These are phyloP conservation scores for Macrophya alboannulata DNA, from an alignment of 2,888 invertebrate species.

Conservation along the genomic window DNA sequence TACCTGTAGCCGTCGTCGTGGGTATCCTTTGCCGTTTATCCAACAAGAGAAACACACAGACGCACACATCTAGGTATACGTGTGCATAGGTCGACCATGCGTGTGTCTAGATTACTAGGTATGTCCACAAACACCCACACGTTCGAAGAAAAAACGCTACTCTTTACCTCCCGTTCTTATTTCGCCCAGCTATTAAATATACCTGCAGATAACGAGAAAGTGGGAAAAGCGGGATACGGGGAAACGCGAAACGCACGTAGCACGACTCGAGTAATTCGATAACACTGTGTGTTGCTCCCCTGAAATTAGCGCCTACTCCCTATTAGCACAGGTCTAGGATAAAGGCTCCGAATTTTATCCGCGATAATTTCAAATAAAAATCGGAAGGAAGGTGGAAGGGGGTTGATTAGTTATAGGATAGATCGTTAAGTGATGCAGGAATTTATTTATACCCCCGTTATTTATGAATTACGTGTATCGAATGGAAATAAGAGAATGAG, in stretches of 20 bases:
- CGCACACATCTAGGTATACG: not conserved
- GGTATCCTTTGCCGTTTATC: not conserved
- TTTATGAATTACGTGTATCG: not conserved
- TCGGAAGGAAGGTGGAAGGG: not conserved
- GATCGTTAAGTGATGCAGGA: not conserved
- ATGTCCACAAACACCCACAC: not conserved
- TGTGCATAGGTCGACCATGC: not conserved
- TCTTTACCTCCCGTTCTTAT: not conserved
- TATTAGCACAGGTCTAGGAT: not conserved
- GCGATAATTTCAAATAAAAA: not conserved
- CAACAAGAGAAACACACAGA: not conserved
- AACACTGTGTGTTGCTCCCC: not conserved
- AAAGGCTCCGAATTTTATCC: not conserved
- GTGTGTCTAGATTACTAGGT: not conserved
- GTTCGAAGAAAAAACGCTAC: not conserved
- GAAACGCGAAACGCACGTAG: not conserved
- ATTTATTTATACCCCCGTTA: not conserved
- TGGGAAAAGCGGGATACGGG: not conserved
- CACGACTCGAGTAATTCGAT: constrained; percentile 22
- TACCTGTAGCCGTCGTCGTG: constrained; percentile 7
- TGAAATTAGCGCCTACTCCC: not conserved
- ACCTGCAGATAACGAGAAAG: not conserved
- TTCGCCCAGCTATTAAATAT: not conserved
- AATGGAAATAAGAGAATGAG: no score
- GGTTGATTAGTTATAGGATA: not conserved